Conservation (phyloP, 2,888 invertebrate genomes). For the Epirrhoe tristata region DNA sequence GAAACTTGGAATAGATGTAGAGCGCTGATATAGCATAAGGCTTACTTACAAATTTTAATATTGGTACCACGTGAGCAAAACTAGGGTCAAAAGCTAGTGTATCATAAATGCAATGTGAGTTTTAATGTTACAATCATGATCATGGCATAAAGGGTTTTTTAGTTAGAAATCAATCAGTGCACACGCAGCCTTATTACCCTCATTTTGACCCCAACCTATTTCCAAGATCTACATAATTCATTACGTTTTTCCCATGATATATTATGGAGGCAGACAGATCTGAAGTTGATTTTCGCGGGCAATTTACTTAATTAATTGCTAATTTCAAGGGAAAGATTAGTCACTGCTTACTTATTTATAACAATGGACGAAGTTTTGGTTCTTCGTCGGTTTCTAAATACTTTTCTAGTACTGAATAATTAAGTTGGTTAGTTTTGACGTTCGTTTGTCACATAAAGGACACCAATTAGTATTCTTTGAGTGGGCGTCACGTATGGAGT, state of each 20-base stretch:
- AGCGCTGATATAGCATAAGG: too few relatives aligned
- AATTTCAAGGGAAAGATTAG: conserved; percentile 13
- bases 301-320: conserved; percentile 43
- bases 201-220: conserved; percentile 38
- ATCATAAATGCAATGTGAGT: too few relatives aligned
- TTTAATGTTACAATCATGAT: too few relatives aligned
- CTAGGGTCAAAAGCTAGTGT: too few relatives aligned
- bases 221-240: conserved; percentile 43
- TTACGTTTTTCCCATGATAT: conserved; percentile 42
- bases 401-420: background rate
- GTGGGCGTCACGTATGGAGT: too few relatives aligned
- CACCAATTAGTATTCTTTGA: too few relatives aligned
- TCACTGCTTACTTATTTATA: background rate
- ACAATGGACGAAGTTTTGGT: background rate
- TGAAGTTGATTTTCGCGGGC: conserved; percentile 40
- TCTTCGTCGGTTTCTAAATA: background rate
- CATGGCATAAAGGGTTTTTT: background rate
- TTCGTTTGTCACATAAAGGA: too few relatives aligned
- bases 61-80: too few relatives aligned
- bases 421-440: too few relatives aligned
- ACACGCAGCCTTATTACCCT: conserved; percentile 15
- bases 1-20: too few relatives aligned
- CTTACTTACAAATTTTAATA: too few relatives aligned
- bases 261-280: conserved; percentile 37
- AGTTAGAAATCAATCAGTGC: conserved; percentile 4